Conservation (phyloP, 2,888 invertebrate genomes). For the Sarcophaga variegata region DNA sequence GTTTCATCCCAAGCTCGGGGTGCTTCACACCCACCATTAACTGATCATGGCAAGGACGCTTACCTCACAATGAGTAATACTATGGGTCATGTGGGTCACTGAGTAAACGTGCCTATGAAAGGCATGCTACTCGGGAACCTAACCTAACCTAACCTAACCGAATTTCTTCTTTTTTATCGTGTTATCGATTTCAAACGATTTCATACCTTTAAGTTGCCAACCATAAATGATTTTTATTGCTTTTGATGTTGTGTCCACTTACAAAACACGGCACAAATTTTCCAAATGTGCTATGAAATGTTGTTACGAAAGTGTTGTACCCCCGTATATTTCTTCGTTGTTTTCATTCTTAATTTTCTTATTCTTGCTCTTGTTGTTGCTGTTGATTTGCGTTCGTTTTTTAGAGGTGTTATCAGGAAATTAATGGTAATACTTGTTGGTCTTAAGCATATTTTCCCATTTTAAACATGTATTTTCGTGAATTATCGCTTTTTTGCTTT, state of each 20-base stretch:
- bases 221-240: neutral
- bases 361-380: neutral
- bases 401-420: constrained; percentile 58
- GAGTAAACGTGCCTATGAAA: too few relatives aligned
- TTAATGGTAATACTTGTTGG: constrained; percentile 55
- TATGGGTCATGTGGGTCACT: too few relatives aligned
- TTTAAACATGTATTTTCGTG: constrained; percentile 8
- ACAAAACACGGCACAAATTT: constrained; percentile 43
- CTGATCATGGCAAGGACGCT: too few relatives aligned
- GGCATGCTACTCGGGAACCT: too few relatives aligned
- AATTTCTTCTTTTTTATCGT: too few relatives aligned
- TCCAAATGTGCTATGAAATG: constrained; percentile 52
- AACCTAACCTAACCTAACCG: too few relatives aligned
- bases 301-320: constrained; percentile 49
- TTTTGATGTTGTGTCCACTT: neutral
- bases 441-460: constrained; percentile 25
- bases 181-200: neutral
- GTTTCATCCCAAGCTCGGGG: too few relatives aligned
- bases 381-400: neutral
- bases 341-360: neutral
- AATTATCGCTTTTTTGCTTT: constrained; percentile 39
- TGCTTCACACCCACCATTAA: too few relatives aligned
- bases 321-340: neutral
- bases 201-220: neutral
- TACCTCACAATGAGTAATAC: too few relatives aligned